Percentiles rank a stretch among this genome's conserved stretches.
Evolutionary conservation across 2,888 invertebrate genomes (phyloP).

Genomic region (Endomychus coccineus): DNA sequence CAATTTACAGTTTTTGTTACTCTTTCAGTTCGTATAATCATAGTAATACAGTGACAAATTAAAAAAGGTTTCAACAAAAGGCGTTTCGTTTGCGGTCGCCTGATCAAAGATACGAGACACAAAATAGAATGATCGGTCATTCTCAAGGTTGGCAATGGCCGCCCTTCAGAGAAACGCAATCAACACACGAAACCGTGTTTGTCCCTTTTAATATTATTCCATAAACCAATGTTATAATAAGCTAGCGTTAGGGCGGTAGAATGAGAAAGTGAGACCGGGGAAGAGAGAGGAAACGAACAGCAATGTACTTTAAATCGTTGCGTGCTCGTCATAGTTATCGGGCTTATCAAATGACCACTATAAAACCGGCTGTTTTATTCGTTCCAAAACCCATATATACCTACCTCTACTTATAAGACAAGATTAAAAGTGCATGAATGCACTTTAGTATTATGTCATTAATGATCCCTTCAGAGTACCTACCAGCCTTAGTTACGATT

Average conservation of each 20-base stretch:
- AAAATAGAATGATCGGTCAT: slow-evolving; percentile 39
- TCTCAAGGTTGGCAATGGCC: slow-evolving; percentile 35
- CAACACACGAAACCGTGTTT: slow-evolving; percentile 34
- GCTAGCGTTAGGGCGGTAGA: not conserved
- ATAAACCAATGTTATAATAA: not conserved
- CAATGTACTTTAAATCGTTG: slow-evolving; percentile 33
- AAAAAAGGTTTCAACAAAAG: too few relatives aligned
- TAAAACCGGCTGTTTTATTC: slow-evolving; percentile 37
- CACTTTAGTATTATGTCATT: too few relatives aligned
- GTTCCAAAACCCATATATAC: slow-evolving; percentile 3
- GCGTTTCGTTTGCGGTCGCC: too few relatives aligned
- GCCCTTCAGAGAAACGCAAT: slow-evolving; percentile 32
- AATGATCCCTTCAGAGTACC: too few relatives aligned
- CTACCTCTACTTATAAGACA: not conserved
- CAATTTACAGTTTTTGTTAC: too few relatives aligned
- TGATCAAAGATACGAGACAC: slow-evolving; percentile 31
- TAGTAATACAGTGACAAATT: too few relatives aligned
- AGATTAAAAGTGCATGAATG: not conserved
- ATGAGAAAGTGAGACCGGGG: not conserved
- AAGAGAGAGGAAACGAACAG: slow-evolving; percentile 19
- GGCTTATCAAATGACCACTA: slow-evolving; percentile 39
- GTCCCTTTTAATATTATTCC: slow-evolving; percentile 16
- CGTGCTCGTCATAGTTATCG: slow-evolving; percentile 37
- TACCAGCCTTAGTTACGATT: too few relatives aligned
- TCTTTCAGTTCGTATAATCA: too few relatives aligned